These are phyloP conservation scores for Nasonia longicornis DNA, from an alignment of 1,140 invertebrate species.

Conservation along the genomic window DNA sequence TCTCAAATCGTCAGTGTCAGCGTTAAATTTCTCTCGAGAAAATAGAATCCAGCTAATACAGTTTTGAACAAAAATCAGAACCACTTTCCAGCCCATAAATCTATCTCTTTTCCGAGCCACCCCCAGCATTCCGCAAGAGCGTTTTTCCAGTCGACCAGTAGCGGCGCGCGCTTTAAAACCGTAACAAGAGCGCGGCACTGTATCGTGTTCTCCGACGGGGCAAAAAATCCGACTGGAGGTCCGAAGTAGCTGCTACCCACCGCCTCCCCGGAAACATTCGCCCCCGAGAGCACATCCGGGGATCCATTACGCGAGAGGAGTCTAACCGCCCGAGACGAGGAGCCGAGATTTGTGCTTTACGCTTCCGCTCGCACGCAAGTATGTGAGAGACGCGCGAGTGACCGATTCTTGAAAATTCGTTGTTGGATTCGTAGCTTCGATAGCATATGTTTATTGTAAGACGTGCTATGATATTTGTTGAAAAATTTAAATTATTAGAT, in stretches of 20 bases:
- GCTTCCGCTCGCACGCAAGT: conserved; percentile 32
- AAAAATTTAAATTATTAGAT: background rate
- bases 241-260: conserved; percentile 53
- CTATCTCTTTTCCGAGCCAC: background rate
- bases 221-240: conserved; percentile 56
- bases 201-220: conserved; percentile 56
- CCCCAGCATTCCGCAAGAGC: background rate
- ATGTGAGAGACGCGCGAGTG: background rate
- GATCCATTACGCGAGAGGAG: conserved; percentile 65
- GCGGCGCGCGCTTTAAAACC: conserved; percentile 49
- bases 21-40: no score
- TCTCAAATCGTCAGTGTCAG: no score
- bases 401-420: background rate
- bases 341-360: conserved; percentile 60
- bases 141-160: conserved; percentile 8
- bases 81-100: no score
- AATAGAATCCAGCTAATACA: no score
- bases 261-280: conserved; percentile 61
- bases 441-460: background rate
- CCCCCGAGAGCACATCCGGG: conserved; percentile 64
- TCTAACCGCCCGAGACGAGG: conserved; percentile 62
- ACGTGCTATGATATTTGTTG: no score
- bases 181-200: conserved; percentile 55
- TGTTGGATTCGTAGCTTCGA: background rate
- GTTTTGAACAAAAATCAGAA: no score